A percentile compares a stretch with the other conserved stretches of the same genome.
Evolutionary conservation across 2,888 invertebrate species (phyloP).

Genomic region (Sminthurinus aureus): DNA sequence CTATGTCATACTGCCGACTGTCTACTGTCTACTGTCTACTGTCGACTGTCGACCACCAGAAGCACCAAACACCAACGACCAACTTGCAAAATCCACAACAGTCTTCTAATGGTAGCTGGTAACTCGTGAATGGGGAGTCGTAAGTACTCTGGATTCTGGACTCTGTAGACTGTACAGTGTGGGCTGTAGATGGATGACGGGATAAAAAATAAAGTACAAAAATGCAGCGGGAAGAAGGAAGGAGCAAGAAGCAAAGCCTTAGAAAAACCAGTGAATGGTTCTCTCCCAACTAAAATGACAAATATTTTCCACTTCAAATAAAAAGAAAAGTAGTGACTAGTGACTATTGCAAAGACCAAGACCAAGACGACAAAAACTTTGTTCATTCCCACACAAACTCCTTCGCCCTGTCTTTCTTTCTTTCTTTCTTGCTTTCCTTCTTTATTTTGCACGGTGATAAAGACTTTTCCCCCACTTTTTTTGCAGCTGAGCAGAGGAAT

Average conservation of each 20-base stretch:
- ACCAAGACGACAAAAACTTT: neutral
- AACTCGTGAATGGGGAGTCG: neutral
- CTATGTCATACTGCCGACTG: neutral
- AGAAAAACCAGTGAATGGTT: neutral
- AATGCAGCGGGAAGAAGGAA: too few species aligned
- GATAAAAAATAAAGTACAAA: too few species aligned
- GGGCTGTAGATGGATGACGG: too few species aligned
- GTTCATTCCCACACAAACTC: constrained; percentile 1
- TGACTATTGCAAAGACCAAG: neutral
- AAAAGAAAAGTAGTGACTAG: constrained; percentile 3
- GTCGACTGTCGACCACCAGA: neutral
- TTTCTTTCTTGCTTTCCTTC: too few species aligned
- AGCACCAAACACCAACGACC: too few species aligned
- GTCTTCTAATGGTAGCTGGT: too few species aligned
- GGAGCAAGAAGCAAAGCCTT: neutral
- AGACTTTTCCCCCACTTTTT: too few species aligned
- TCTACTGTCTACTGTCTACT: neutral
- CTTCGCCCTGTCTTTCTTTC: too few species aligned
- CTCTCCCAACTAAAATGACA: constrained; percentile 12
- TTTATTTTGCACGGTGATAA: too few species aligned
- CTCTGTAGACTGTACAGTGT: too few species aligned
- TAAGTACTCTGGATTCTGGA: neutral
- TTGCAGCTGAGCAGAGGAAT: too few species aligned
- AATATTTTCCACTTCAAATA: constrained; percentile 20
- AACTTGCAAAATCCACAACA: too few species aligned